Percentiles rank a stretch among this genome's conserved stretches.
These are phyloP conservation scores for Erebia aethiops DNA, from an alignment of 2,888 invertebrate genomes.

Conservation along the genomic window DNA sequence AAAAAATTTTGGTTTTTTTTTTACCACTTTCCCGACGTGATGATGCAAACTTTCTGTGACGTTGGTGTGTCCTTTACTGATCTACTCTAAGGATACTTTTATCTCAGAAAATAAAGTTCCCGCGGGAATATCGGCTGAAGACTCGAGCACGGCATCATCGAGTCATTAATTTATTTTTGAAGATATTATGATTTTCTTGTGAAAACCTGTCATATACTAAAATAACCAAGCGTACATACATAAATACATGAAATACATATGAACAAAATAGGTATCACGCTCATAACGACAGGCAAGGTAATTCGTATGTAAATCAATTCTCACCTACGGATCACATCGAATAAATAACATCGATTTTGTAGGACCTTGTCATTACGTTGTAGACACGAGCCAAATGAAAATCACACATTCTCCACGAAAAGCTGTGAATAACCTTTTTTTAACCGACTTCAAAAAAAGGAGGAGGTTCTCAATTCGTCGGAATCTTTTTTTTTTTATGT, in stretches of 20 bases:
- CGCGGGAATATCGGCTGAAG: too few relatives aligned
- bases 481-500: too few relatives aligned
- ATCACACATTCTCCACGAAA: not conserved
- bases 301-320: slow-evolving; percentile 13
- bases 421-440: too few relatives aligned
- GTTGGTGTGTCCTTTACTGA: too few relatives aligned
- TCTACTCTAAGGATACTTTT: too few relatives aligned
- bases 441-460: too few relatives aligned
- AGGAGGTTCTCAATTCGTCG: too few relatives aligned
- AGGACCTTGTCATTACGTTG: not conserved
- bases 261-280: not conserved
- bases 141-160: not conserved
- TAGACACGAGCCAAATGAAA: not conserved
- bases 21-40: too few relatives aligned
- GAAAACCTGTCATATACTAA: not conserved
- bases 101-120: too few relatives aligned
- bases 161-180: not conserved
- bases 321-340: not conserved
- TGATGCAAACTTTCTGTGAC: too few relatives aligned
- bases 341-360: slow-evolving; percentile 10
- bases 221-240: not conserved
- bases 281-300: not conserved
- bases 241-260: not conserved
- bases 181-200: not conserved
- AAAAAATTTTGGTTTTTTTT: too few relatives aligned